Conservation (phyloP, 2,797 vertebrate species). For the Epinephelus malabaricus region DNA sequence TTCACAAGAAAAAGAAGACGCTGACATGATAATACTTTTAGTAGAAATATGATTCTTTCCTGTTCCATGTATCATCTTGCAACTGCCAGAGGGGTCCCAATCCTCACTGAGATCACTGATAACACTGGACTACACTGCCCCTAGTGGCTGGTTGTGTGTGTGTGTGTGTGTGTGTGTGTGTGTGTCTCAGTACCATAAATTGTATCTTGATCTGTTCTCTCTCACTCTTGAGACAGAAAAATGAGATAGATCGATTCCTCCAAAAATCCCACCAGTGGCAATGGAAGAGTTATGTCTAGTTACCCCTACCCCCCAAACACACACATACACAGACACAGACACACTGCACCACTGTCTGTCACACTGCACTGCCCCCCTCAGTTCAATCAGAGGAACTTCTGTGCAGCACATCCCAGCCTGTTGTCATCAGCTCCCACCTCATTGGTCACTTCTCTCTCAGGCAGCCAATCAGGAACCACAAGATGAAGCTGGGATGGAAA, state of each 20-base stretch:
- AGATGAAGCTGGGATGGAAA: neutral
- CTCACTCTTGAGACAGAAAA: constrained; percentile 56
- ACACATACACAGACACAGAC: constrained; percentile 16
- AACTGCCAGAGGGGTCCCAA: constrained; percentile 38
- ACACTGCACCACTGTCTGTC: constrained; percentile 19
- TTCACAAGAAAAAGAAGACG: constrained; percentile 24
- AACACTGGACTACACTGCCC: constrained; percentile 54
- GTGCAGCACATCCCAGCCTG: neutral
- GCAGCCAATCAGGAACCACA: constrained; percentile 22
- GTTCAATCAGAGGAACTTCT: constrained; percentile 37
- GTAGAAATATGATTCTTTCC: constrained; percentile 47
- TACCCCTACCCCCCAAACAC: neutral
- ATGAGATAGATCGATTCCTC: constrained; percentile 52
- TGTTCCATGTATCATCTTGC: constrained; percentile 40
- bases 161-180: no score
- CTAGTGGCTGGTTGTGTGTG: constrained; percentile 38
- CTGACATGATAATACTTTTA: constrained; percentile 20
- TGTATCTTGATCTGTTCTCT: constrained; percentile 28
- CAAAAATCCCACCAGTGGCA: constrained; percentile 49
- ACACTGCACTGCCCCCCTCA: constrained; percentile 64
- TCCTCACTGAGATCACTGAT: constrained; percentile 8
- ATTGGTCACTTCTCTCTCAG: constrained; percentile 8
- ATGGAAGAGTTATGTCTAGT: constrained; percentile 36
- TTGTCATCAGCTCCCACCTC: no score
- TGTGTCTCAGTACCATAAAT: constrained; percentile 32